phyloP scores from a whole-genome alignment of 2,797 vertebrate species.

The Chrysocyon brachyurus region DNA sequence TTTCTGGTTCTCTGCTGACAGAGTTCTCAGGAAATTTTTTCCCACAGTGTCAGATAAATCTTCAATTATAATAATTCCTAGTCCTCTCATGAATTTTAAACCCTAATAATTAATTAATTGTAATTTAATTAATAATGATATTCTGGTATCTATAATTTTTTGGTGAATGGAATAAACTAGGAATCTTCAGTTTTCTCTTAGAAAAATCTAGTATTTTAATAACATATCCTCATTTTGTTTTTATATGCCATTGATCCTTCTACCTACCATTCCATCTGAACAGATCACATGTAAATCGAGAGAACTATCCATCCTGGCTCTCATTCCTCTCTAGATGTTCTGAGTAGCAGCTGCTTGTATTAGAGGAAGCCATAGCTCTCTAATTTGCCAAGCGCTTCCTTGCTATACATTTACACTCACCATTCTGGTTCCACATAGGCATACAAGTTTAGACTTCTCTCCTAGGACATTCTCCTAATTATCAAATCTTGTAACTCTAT shows the following conservation, averaged over 20 bases:
- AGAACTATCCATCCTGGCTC: neutral
- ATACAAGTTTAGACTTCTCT: neutral
- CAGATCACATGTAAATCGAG: neutral
- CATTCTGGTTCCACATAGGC: neutral
- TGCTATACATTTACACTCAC: neutral
- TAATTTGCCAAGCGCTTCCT: neutral
- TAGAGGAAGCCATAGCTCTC: neutral
- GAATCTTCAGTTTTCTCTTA: neutral
- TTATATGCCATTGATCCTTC: neutral
- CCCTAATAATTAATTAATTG: neutral
- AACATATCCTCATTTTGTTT: conserved; percentile 9
- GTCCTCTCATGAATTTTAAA: conserved; percentile 57
- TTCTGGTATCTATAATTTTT: conserved; percentile 50
- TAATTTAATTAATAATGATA: neutral
- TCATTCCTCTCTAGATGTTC: neutral
- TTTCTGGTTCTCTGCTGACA: conserved; percentile 38
- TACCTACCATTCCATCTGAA: neutral
- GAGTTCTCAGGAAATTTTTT: conserved; percentile 8
- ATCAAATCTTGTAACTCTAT: neutral
- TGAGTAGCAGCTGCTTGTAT: neutral
- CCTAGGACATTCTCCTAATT: neutral
- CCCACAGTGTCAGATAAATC: neutral
- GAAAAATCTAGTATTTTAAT: neutral
- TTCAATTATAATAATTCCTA: conserved; percentile 55
- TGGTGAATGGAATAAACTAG: neutral